Base-by-base conservation (phyloP, 2,113 vertebrate genomes). In the Pollachius pollachius region DNA sequence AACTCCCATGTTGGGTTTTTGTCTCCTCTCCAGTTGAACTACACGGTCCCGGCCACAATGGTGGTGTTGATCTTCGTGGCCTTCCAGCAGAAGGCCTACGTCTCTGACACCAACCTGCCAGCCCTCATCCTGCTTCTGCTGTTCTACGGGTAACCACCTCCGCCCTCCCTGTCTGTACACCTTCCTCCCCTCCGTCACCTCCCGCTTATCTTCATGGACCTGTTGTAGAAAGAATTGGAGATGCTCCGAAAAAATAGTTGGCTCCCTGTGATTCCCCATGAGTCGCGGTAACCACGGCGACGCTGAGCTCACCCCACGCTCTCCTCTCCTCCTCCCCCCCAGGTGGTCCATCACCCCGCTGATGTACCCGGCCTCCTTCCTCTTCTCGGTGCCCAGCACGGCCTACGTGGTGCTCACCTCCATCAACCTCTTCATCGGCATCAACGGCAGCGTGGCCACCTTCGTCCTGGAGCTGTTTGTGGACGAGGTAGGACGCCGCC, bases 301-400 rank as follows among this genome's bases (percentile, higher is more conserved):
- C 30, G 30, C 6, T 4, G 6, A 4, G 30, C 30, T 34, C 30
- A 34, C 30, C 30, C 4, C 30, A 34, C 6, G 4, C 1, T 5
- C 30, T 48, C 41, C 41, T 13, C 41, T 9, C 11, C 34, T 8
- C 37, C 37, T 41, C 37, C 37, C 3, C 37, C 4, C 16, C 67
- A 94, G 93, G 41, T 94, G 92, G 92, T 92, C 93, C 66, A 93
- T 94, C 79, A 94, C 92, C 15, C 93, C 93, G 34, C 89, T 94
- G 59, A 94, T 94, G 93, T 94, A 94, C 71, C 93, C 92, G 62
- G 92, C 92, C 27, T 94, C 92, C 64, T 94, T 94, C 77, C 5
- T 94, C 61, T 94, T 94, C 83, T 85, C 77, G 8, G 84, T 94
- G 3, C 93, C 93, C 60, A 94, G 93, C 82, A 94, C 92, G 2